Conservation (phyloP, 2,888 invertebrate genomes). For the Zygothrica quintamaculata region DNA sequence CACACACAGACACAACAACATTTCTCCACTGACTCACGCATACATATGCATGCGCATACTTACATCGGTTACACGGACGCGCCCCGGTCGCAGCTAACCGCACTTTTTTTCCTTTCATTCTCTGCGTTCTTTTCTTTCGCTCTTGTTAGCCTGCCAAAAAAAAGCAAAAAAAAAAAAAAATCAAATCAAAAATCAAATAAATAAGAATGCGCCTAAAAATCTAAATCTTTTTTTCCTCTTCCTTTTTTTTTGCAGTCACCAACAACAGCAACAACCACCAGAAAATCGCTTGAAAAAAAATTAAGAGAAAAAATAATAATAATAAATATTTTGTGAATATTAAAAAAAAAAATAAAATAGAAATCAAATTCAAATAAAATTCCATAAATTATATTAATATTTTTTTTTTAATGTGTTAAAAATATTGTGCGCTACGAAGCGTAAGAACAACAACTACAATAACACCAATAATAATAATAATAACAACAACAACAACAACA, state of each 20-base stretch:
- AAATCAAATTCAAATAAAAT: constrained; percentile 33
- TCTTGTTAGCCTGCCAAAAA: constrained; percentile 29
- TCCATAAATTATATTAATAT: constrained; percentile 19
- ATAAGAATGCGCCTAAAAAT: constrained; percentile 66
- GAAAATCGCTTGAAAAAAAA: constrained; percentile 3
- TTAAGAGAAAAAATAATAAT: too few species aligned
- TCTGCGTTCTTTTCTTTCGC: constrained; percentile 28
- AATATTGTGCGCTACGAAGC: constrained; percentile 11
- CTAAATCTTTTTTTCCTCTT: constrained; percentile 22
- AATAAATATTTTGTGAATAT: too few species aligned
- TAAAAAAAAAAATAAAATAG: constrained; percentile 22
- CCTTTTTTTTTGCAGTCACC: constrained; percentile 29
- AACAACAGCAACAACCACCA: constrained; percentile 6
- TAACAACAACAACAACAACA: constrained; percentile 25
- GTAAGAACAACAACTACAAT: constrained; percentile 15
- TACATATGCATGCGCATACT: constrained; percentile 50
- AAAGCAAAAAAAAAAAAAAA: too few species aligned
- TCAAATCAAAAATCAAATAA: too few species aligned
- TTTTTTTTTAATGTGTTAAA: constrained; percentile 44
- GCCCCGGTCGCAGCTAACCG: constrained; percentile 74
- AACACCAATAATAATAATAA: constrained; percentile 8
- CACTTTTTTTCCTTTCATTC: constrained; percentile 46
- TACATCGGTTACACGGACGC: constrained; percentile 65
- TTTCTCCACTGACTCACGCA: constrained; percentile 36
- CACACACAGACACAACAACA: constrained; percentile 40